Evolutionary conservation across 1,140 invertebrate species (phyloP).

Genomic region (Telenomus remus): DNA sequence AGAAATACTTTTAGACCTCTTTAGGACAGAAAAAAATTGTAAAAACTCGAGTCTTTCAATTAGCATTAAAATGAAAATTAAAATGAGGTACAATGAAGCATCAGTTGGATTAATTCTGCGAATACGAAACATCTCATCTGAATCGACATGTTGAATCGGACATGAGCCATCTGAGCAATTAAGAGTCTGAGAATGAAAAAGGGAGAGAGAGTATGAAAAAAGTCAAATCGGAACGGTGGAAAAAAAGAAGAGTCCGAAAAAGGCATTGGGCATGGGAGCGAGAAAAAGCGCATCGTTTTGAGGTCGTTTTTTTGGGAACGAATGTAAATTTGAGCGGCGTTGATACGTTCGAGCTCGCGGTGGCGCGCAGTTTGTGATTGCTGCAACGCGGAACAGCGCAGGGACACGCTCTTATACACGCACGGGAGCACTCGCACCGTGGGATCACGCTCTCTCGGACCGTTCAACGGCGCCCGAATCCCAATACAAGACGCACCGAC

Average conservation of each 20-base stretch:
- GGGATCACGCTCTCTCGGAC: slow-evolving; percentile 36
- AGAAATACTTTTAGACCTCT: too few species aligned
- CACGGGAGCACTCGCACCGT: slow-evolving; percentile 36
- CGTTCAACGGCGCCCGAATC: slow-evolving; percentile 49
- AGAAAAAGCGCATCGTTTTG: slow-evolving; percentile 18
- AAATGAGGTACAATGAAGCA: too few species aligned
- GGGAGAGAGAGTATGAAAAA: background rate
- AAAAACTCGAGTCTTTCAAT: too few species aligned
- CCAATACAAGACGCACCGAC: slow-evolving; percentile 45
- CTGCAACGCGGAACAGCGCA: slow-evolving; percentile 44
- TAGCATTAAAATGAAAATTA: too few species aligned
- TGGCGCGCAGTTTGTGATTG: slow-evolving; percentile 38
- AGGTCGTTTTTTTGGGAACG: slow-evolving; percentile 16
- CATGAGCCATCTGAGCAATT: slow-evolving; percentile 4
- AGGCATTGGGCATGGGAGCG: background rate
- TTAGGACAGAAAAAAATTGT: too few species aligned
- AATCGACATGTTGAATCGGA: slow-evolving; percentile 2
- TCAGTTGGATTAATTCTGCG: too few species aligned
- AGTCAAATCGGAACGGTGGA: background rate
- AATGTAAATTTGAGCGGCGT: slow-evolving; percentile 39
- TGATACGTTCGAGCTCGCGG: slow-evolving; percentile 30
- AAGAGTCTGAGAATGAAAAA: background rate
- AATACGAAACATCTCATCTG: background rate
- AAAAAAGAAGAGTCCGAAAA: slow-evolving; percentile 4
- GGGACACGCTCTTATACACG: slow-evolving; percentile 40